These are phyloP conservation scores for Triplophysa yarkandensis DNA, from an alignment of 2,797 vertebrate genomes.

Conservation along the genomic window DNA sequence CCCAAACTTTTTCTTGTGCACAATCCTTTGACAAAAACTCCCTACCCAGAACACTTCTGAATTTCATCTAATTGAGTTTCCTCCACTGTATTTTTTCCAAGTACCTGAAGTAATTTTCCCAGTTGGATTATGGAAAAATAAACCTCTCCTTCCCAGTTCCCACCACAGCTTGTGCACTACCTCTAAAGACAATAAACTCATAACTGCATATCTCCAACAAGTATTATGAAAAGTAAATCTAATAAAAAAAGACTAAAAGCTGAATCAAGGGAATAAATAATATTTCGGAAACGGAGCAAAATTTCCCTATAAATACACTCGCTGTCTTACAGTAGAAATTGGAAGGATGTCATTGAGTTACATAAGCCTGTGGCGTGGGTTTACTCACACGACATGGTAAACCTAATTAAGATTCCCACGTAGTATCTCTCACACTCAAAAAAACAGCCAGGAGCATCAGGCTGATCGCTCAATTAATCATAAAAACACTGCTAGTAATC, in stretches of 20 bases:
- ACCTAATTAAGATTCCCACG: conserved; percentile 24
- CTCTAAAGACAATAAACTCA: conserved; percentile 6
- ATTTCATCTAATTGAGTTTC: conserved; percentile 1
- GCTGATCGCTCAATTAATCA: conserved; percentile 44
- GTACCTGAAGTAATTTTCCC: not conserved
- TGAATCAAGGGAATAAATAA: not conserved
- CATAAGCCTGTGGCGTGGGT: conserved; percentile 35
- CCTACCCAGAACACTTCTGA: not conserved
- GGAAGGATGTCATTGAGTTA: conserved; percentile 21
- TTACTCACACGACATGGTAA: conserved; percentile 22
- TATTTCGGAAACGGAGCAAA: conserved; percentile 18
- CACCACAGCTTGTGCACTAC: not conserved
- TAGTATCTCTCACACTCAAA: conserved; percentile 5
- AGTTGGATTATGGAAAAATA: not conserved
- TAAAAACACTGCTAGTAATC: conserved; percentile 38
- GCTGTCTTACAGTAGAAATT: conserved; percentile 5
- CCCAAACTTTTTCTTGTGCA: not conserved
- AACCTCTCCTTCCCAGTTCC: not conserved
- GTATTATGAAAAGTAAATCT: not conserved
- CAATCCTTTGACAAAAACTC: not conserved
- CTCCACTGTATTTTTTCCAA: not conserved
- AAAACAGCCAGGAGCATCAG: conserved; percentile 22
- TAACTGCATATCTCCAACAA: not conserved
- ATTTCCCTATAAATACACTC: conserved; percentile 17
- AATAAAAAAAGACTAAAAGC: not conserved